Conservation (phyloP, 2,113 vertebrate species). For the Otolemur garnettii region DNA sequence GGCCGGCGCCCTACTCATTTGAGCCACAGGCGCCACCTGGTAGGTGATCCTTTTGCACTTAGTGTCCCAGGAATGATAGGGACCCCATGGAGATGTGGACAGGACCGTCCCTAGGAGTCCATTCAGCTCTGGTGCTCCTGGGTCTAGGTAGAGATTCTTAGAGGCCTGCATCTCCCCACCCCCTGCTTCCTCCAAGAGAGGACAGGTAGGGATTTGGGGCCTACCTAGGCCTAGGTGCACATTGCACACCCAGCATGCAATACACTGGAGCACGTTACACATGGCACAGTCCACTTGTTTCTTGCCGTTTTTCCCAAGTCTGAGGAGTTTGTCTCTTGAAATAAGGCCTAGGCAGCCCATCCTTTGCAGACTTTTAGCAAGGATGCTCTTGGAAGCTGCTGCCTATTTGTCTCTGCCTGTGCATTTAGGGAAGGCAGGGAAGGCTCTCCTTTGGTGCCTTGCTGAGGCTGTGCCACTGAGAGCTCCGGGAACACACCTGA, state of each 20-base stretch:
- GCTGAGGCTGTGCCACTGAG: neutral
- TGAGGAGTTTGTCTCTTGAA: neutral
- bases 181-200: neutral
- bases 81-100: neutral
- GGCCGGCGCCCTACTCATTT: too few species aligned
- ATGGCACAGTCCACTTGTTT: neutral
- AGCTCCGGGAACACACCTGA: neutral
- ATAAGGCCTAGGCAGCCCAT: neutral
- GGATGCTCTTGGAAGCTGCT: neutral
- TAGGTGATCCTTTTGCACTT: neutral
- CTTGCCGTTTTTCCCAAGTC: neutral
- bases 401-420: neutral
- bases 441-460: neutral
- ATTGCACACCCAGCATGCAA: too few species aligned
- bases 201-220: accelerated
- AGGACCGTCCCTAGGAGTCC: neutral
- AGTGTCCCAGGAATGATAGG: neutral
- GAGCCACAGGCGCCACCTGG: too few species aligned
- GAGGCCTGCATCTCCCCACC: neutral
- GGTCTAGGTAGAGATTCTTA: neutral
- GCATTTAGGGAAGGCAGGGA: neutral
- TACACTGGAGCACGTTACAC: too few species aligned
- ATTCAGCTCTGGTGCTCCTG: neutral
- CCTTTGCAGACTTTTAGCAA: neutral
- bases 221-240: neutral